phyloP scores from a whole-genome alignment of 1,140 invertebrate genomes.

The Ridgeia piscesae region DNA sequence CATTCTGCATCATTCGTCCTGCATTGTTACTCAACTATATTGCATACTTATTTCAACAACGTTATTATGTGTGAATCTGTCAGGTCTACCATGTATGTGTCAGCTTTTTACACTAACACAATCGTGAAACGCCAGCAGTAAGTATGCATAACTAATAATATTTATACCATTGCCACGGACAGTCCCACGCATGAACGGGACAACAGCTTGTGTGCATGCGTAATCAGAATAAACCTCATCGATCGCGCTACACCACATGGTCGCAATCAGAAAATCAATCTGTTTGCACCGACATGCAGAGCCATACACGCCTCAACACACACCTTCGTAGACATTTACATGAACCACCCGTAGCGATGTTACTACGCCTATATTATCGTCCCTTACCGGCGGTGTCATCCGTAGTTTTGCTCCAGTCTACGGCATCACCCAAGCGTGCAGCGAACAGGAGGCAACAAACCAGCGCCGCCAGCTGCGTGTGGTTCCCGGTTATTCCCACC shows the following conservation, averaged over 20 bases:
- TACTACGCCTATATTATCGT: neutral
- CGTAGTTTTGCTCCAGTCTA: neutral
- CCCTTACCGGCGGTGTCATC: neutral
- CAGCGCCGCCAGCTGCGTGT: neutral
- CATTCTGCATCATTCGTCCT: neutral
- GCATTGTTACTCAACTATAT: neutral
- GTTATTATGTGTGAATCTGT: neutral
- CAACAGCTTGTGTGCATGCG: neutral
- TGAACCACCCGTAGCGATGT: neutral
- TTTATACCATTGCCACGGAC: neutral
- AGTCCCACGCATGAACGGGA: neutral
- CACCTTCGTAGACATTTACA: neutral
- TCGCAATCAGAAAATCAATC: slow-evolving; percentile 5
- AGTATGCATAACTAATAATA: neutral
- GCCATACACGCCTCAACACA: neutral
- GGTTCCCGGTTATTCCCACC: neutral
- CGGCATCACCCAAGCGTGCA: neutral
- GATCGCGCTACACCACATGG: neutral
- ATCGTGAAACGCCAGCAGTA: neutral
- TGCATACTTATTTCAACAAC: neutral
- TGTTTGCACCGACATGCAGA: neutral
- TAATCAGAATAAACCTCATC: neutral
- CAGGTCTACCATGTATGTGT: neutral
- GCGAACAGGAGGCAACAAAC: neutral
- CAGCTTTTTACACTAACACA: neutral